These are phyloP conservation scores for Magallana ariakensis DNA, from an alignment of 1,140 invertebrate genomes.

Conservation along the genomic window DNA sequence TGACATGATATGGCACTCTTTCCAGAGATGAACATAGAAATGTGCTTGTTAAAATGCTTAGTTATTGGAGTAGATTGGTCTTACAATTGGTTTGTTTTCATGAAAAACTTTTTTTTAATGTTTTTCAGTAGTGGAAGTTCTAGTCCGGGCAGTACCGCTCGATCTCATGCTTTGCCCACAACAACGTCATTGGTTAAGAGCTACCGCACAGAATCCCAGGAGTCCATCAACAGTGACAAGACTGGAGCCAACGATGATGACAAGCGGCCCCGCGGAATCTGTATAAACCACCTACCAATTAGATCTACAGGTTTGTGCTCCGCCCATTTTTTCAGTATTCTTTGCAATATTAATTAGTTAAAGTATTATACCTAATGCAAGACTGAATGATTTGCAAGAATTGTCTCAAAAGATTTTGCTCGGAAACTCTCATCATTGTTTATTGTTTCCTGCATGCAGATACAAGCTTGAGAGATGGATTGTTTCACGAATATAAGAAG, in stretches of 20 bases:
- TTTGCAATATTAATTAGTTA: no score
- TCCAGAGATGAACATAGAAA: no score
- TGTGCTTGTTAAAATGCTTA: no score
- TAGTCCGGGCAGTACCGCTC: conserved; percentile 62
- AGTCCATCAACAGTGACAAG: conserved; percentile 60
- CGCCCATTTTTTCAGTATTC: no score
- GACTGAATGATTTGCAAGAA: no score
- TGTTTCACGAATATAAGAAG: conserved; percentile 99
- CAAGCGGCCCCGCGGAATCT: conserved; percentile 91
- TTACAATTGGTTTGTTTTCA: no score
- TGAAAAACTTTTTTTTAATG: neutral
- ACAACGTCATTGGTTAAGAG: conserved; percentile 50
- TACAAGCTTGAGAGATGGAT: conserved; percentile 96
- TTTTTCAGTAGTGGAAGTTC: conserved; percentile 59
- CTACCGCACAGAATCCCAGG: conserved; percentile 65
- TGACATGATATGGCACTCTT: no score
- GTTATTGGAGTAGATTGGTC: no score
- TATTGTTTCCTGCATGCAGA: conserved; percentile 65
- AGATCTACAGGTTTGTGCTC: conserved; percentile 85
- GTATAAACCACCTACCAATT: conserved; percentile 93
- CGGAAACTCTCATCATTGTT: neutral
- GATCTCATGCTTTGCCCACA: conserved; percentile 37
- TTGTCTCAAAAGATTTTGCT: no score
- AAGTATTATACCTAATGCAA: no score
- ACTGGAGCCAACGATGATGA: conserved; percentile 60